Percentiles rank a stretch among this genome's conserved stretches.
These are phyloP conservation scores for Craniophora ligustri DNA, from an alignment of 2,888 invertebrate species.

Conservation along the genomic window DNA sequence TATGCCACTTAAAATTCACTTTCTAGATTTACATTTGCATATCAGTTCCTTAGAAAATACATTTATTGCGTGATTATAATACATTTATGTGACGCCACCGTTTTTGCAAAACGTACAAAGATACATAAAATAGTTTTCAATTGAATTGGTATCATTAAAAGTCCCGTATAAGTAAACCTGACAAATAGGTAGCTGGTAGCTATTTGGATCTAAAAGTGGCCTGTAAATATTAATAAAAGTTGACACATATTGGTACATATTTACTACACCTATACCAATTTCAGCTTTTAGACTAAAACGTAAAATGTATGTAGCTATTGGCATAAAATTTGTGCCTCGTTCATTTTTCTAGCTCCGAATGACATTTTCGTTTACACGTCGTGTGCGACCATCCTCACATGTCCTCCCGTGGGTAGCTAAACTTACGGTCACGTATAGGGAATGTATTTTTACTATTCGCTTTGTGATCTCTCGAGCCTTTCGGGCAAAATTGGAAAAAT, in stretches of 20 bases:
- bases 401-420: slow-evolving; percentile 66
- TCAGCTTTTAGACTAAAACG: slow-evolving; percentile 45
- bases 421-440: slow-evolving; percentile 75
- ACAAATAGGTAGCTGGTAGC: slow-evolving; percentile 15
- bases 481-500: slow-evolving; percentile 80
- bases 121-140: slow-evolving; percentile 12
- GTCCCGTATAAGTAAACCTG: no score
- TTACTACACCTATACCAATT: no score
- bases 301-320: slow-evolving; percentile 54
- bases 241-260: slow-evolving; percentile 38
- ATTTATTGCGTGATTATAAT: no score
- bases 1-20: no score
- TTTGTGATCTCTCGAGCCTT: slow-evolving; percentile 71
- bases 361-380: slow-evolving; percentile 71
- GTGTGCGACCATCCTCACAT: slow-evolving; percentile 63
- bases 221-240: slow-evolving; percentile 32
- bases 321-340: slow-evolving; percentile 59
- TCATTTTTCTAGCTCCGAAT: slow-evolving; percentile 65
- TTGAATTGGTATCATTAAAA: no score
- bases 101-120: no score
- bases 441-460: slow-evolving; percentile 79
- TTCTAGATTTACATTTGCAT: no score
- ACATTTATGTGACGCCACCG: no score
- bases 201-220: slow-evolving; percentile 5
- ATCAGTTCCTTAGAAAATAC: no score